Conservation (phyloP, 2,797 vertebrate genomes). For the Mastacembelus armatus region DNA sequence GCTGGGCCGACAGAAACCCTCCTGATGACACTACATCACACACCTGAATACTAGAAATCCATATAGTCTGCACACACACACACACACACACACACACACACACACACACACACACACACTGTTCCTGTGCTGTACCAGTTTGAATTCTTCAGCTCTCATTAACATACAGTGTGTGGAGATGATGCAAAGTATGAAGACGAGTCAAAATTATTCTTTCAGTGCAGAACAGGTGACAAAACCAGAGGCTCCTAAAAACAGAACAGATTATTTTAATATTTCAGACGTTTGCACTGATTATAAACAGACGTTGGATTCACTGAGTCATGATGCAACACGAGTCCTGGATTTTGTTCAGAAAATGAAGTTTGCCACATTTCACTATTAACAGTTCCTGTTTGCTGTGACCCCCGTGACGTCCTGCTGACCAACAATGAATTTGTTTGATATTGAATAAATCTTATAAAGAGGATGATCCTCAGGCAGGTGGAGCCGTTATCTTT, state of each 20-base stretch:
- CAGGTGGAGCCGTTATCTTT: no score
- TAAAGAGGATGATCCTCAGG: no score
- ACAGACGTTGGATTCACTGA: no score
- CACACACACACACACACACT: no score
- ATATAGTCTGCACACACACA: background rate
- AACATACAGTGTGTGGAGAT: background rate
- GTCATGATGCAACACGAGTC: no score
- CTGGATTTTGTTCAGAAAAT: no score
- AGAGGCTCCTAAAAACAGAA: background rate
- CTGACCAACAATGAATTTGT: no score
- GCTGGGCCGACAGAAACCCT: slow-evolving; percentile 38
- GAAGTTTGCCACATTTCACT: no score
- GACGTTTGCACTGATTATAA: no score
- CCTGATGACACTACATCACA: slow-evolving; percentile 38
- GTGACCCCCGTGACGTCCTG: no score
- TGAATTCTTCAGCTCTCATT: slow-evolving; percentile 8
- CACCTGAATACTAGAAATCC: slow-evolving; percentile 5
- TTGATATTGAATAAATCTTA: no score
- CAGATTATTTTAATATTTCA: background rate
- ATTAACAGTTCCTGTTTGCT: no score
- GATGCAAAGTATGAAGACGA: background rate
- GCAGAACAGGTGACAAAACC: slow-evolving; percentile 1
- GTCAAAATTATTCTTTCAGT: background rate
- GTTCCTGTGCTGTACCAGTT: background rate
- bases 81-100: background rate